These are phyloP conservation scores for Pteromalus puparum DNA, from an alignment of 1,140 invertebrate species.

Conservation along the genomic window DNA sequence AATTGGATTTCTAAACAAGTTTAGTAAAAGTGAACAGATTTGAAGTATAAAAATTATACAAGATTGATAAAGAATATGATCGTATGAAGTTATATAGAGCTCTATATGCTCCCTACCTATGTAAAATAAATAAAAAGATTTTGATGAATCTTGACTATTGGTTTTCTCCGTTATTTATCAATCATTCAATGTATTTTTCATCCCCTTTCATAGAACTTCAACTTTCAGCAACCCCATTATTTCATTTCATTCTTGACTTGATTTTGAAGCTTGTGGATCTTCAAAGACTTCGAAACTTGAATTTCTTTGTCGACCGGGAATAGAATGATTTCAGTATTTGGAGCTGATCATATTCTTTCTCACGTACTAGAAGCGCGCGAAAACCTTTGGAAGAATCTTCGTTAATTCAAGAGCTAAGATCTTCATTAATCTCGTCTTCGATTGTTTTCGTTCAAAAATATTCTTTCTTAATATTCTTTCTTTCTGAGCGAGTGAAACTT, in stretches of 20 bases:
- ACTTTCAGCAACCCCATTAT: conserved; percentile 34
- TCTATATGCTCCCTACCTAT: conserved; percentile 65
- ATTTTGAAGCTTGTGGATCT: conserved; percentile 66
- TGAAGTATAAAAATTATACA: conserved; percentile 56
- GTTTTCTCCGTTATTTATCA: conserved; percentile 57
- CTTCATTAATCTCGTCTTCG: conserved; percentile 73
- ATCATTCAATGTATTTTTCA: conserved; percentile 26
- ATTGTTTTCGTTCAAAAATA: conserved; percentile 69
- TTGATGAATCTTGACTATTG: conserved; percentile 64
- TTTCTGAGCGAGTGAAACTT: conserved; percentile 69
- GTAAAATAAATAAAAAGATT: conserved; percentile 57
- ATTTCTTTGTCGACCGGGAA: conserved; percentile 67
- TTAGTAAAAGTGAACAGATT: conserved; percentile 46
- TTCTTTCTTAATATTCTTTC: conserved; percentile 71
- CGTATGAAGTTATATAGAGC: conserved; percentile 65
- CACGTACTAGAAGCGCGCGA: conserved; percentile 68
- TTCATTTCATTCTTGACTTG: conserved; percentile 55
- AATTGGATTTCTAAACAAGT: conserved; percentile 5
- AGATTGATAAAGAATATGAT: conserved; percentile 75
- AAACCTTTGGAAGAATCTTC: conserved; percentile 70
- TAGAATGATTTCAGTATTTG: conserved; percentile 66
- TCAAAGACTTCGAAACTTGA: conserved; percentile 72
- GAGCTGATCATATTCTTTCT: conserved; percentile 74
- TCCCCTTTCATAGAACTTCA: conserved; percentile 15
- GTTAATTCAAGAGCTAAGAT: conserved; percentile 70